Conservation (phyloP, 2,797 vertebrate genomes). For the Halcyon leucocephala region DNA sequence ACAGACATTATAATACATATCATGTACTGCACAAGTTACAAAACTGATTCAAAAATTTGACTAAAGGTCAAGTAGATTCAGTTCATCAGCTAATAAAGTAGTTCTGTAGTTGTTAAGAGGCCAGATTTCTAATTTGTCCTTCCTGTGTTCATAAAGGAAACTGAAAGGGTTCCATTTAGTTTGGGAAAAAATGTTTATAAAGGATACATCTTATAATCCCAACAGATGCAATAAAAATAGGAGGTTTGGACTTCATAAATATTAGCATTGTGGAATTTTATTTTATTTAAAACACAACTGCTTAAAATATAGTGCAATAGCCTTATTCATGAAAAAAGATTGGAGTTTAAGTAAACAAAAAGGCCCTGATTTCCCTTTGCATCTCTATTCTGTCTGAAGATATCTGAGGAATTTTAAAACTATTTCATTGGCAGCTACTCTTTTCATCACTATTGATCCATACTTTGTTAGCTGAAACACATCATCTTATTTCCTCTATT, state of each 20-base stretch:
- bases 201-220: background rate
- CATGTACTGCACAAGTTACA: background rate
- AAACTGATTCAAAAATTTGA: background rate
- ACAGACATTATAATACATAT: background rate
- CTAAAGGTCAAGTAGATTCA: background rate
- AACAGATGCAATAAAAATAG: background rate
- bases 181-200: background rate
- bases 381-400: background rate
- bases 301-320: background rate
- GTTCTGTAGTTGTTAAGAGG: background rate
- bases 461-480: background rate
- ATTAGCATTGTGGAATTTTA: background rate
- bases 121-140: background rate
- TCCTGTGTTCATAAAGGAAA: background rate
- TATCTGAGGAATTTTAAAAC: background rate
- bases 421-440: background rate
- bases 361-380: rapidly evolving
- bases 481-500: background rate
- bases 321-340: background rate
- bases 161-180: background rate
- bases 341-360: background rate
- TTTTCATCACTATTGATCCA: background rate
- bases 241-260: background rate
- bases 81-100: background rate
- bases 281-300: background rate